Conservation (phyloP, 2,113 vertebrate species). For the Trogon melanurus region DNA sequence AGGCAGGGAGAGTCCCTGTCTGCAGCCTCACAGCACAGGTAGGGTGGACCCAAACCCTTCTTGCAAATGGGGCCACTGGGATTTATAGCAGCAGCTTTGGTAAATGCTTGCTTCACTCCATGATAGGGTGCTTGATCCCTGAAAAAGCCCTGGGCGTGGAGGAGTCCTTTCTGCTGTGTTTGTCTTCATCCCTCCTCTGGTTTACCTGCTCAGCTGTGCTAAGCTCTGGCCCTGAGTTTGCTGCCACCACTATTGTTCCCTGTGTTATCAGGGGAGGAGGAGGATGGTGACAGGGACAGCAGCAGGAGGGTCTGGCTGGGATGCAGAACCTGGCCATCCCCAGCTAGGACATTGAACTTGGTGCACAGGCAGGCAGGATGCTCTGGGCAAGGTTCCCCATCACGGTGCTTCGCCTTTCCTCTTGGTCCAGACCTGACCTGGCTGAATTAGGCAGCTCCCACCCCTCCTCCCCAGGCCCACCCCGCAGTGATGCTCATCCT, state of each 20-base stretch:
- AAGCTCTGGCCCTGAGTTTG: not conserved
- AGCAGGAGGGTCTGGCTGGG: not conserved
- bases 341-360: constrained; percentile 3
- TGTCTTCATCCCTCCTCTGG: not conserved
- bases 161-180: not conserved
- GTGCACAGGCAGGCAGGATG: not conserved
- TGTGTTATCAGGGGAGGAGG: not conserved
- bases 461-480: rapidly evolving
- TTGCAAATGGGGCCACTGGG: not conserved
- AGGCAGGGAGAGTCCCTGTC: not conserved
- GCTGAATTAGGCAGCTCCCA: not conserved
- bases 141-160: not conserved
- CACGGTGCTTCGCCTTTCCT: not conserved
- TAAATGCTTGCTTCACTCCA: not conserved
- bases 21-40: rapidly evolving
- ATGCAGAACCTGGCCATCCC: not conserved
- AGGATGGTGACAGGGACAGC: not conserved
- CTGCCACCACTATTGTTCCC: not conserved
- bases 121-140: not conserved
- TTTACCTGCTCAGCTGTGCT: rapidly evolving
- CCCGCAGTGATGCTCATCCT: rapidly evolving
- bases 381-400: not conserved
- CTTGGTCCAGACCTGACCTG: not conserved
- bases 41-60: not conserved
- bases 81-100: not conserved